Base-by-base conservation (phyloP, 2,797 vertebrate genomes). In the Pseudochromis fuscus region DNA sequence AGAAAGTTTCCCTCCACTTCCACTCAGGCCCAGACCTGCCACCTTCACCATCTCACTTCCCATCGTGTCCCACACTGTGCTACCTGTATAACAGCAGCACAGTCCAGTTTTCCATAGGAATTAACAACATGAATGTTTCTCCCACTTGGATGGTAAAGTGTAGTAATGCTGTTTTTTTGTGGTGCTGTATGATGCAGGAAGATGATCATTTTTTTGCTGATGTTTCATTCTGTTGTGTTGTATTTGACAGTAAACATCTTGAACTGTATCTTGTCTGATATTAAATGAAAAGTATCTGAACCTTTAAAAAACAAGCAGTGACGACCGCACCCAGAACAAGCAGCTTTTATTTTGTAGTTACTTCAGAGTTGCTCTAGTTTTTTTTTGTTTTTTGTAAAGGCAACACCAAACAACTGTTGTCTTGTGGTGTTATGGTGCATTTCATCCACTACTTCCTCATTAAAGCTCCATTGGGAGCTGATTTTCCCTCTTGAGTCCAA, bases 391-490 rank as follows among this genome's bases (percentile, higher is more conserved):
- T 61, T 53, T 53, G 13, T 61, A 10, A 57, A 68, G 6, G 12
- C 37, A 64, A 5, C 44, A 52, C 37, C 58, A 53, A 31, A 76
- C 75, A 79, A 65, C 56, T 64, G 44, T 64, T 64, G 61, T 81
- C 18, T 71, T 75, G 71, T 84, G 71, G 42, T 23, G 58, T 71
- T 79, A 25, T n/a, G 67, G 37, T 15, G 76, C 59, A 59, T 77
- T 75, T 85, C 63, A 69, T 83, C 82, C 64, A 56, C 74, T 57
- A 69, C 75, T 66, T 69, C 84, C 93, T 95, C 94, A 94, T 95
- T 94, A 94, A 87, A 86, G 83, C 84, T 83, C 82, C 76, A 83
- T 61, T 64, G 76, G 75, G 73, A 84, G 87, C 89, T 74, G 68
- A 85, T 84, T 92, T 88, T 75, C 79, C 79, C 82, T 84, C n/a